Evolutionary conservation across 1,140 invertebrate genomes (phyloP).

Genomic region (Ceratina australensis): DNA sequence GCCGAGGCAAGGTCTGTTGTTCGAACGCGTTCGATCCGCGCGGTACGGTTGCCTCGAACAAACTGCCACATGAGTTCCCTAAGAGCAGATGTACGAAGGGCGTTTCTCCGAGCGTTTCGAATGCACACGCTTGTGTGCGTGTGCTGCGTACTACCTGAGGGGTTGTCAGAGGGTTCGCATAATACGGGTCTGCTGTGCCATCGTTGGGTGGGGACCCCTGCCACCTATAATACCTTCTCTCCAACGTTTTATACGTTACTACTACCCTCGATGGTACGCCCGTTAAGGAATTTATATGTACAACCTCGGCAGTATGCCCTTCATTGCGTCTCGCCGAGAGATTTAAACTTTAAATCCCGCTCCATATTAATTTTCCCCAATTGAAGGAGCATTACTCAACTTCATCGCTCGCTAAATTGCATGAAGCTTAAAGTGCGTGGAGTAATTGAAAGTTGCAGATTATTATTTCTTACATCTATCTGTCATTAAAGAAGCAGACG

Average conservation of each 20-base stretch:
- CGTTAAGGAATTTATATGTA: constrained; percentile 17
- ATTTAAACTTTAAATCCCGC: constrained; percentile 63
- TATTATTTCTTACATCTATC: no score
- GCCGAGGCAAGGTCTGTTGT: constrained; percentile 2
- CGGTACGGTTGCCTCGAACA: constrained; percentile 69
- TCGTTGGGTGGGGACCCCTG: constrained; percentile 46
- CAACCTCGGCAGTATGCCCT: background rate
- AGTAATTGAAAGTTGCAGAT: no score
- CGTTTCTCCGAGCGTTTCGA: constrained; percentile 59
- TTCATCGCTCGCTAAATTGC: background rate
- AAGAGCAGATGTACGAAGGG: constrained; percentile 73
- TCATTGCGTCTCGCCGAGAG: background rate
- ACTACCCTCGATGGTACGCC: background rate
- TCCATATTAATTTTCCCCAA: background rate
- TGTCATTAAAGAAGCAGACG: no score
- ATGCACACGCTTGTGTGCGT: constrained; percentile 3
- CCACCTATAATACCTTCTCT: constrained; percentile 43
- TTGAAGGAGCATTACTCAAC: background rate
- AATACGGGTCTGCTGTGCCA: constrained; percentile 67
- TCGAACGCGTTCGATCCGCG: constrained; percentile 42
- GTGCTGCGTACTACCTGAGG: constrained; percentile 58
- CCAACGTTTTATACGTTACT: constrained; percentile 32
- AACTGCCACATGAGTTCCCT: constrained; percentile 68
- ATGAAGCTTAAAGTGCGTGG: no score
- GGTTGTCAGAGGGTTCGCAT: constrained; percentile 68